Base-by-base conservation (phyloP, 2,113 vertebrate genomes). In the Pungitius pungitius region DNA sequence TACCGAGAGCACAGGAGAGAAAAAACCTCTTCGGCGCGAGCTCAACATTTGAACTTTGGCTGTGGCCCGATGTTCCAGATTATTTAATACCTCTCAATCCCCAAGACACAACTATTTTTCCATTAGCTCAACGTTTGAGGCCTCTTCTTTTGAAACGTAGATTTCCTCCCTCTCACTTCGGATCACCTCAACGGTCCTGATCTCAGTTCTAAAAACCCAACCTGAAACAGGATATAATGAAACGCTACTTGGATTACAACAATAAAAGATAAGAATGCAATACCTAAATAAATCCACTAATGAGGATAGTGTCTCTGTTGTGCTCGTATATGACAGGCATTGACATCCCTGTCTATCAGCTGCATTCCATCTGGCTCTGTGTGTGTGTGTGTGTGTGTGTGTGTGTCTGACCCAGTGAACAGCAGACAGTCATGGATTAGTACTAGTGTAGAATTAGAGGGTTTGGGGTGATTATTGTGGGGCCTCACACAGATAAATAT, bases 391-490 rank as follows among this genome's bases (percentile, higher is more conserved):
- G 35, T 39, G 72, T 22, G 17, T 58, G 14, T 26, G 47, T 70
- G 51, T 40, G 43, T 60, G 73, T 74, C 22, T 87, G 85, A 85
- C 81, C 83, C 63, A 84, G 69, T 82, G 76, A 85, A 73, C 81
- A 57, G 67, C 83, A 83, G 72, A 81, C 81, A 75, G 57, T 73
- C 79, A 62, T 59, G 69, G 83, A 88, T 84, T 85, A 85, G 55
- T 54, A 27, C 7, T 26, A 69, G 43, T 57, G 66, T 68, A 69
- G 83, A 76, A 73, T 76, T 63, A 59, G 2, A 24, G 45, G 26
- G 51, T 14, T 13, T 58, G 20, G 47, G 75, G 27, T 66, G 56
- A 68, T 73, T 57, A 69, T 63, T 49, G 40, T 52, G 49, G 6
- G 6, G 20, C 1, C 10, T 45, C 22, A 22, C 8, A 60, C 13